Evolutionary conservation across 2,113 vertebrate species (phyloP).

Genomic region (human): DNA sequence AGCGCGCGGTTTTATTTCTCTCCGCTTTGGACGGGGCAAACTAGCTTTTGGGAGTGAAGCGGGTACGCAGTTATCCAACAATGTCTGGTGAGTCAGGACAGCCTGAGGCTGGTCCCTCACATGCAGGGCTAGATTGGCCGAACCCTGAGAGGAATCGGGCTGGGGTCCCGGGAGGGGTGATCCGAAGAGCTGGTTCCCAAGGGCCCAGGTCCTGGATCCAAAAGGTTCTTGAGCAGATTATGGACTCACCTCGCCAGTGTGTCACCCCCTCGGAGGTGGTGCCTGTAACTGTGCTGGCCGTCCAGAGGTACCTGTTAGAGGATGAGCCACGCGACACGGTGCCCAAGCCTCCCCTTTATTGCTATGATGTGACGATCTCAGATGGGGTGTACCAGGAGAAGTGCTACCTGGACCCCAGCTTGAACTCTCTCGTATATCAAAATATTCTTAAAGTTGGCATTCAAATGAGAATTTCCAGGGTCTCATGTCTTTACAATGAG

Average conservation of each 20-base stretch:
- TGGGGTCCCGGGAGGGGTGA: not conserved
- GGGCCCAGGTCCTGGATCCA: slow-evolving; percentile 65
- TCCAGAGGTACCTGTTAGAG: slow-evolving; percentile 83
- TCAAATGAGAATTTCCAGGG: slow-evolving; percentile 81
- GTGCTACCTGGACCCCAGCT: slow-evolving; percentile 82
- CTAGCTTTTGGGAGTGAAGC: not conserved
- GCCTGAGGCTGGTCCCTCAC: not conserved
- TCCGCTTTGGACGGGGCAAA: not conserved
- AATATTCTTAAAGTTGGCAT: slow-evolving; percentile 86
- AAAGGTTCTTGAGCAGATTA: slow-evolving; percentile 37
- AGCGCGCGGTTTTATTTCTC: not conserved
- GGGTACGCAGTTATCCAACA: not conserved
- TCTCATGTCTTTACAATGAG: slow-evolving; percentile 88
- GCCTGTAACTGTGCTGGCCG: slow-evolving; percentile 79
- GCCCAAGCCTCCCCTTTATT: slow-evolving; percentile 72
- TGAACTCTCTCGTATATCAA: slow-evolving; percentile 84
- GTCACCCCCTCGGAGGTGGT: slow-evolving; percentile 60
- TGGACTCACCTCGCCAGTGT: slow-evolving; percentile 46
- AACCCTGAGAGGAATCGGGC: not conserved
- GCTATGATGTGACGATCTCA: slow-evolving; percentile 85
- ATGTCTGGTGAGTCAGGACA: not conserved
- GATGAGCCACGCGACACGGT: slow-evolving; percentile 25
- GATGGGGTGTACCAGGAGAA: slow-evolving; percentile 85
- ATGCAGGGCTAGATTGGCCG: not conserved
- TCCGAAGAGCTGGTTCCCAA: not conserved